Evolutionary conservation across 2,113 vertebrate genomes (phyloP).

Genomic region (Delphinus delphis): DNA sequence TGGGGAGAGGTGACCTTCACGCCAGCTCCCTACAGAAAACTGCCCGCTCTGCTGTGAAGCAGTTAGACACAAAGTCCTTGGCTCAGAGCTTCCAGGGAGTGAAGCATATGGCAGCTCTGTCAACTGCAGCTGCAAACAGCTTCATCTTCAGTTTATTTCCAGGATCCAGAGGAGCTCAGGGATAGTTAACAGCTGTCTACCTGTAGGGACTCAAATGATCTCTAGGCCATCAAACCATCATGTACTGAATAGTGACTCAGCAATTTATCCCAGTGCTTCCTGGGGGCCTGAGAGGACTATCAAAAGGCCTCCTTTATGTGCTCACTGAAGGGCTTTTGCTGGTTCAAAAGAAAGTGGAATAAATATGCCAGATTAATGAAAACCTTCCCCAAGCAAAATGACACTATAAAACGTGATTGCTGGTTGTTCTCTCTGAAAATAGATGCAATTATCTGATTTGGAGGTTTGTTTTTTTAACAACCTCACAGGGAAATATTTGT

Average conservation of each 20-base stretch:
- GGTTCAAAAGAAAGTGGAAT: not conserved
- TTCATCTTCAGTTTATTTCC: constrained; percentile 73
- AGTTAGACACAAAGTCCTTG: constrained; percentile 67
- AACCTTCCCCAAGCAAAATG: constrained; percentile 20
- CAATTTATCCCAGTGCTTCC: constrained; percentile 47
- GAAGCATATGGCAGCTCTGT: constrained; percentile 75
- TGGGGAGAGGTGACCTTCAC: constrained; percentile 70
- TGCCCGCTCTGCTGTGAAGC: constrained; percentile 42
- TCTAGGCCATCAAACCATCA: constrained; percentile 40
- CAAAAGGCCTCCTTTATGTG: not conserved
- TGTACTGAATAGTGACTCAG: constrained; percentile 40
- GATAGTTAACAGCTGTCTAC: constrained; percentile 72
- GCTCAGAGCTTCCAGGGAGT: constrained; percentile 58
- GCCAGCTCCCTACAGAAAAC: constrained; percentile 60
- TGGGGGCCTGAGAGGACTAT: constrained; percentile 22
- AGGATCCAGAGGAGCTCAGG: constrained; percentile 55
- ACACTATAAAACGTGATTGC: not conserved
- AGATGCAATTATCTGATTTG: not conserved
- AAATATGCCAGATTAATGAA: constrained; percentile 22
- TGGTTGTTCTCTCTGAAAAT: constrained; percentile 27
- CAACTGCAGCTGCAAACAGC: constrained; percentile 77
- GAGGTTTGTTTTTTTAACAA: constrained; percentile 43
- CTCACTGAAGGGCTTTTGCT: not conserved
- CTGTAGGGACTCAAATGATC: constrained; percentile 70
- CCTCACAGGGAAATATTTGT: constrained; percentile 17